Evolutionary conservation across 2,113 vertebrate genomes (phyloP).

Genomic region (Brachyhypopomus occidentalis): DNA sequence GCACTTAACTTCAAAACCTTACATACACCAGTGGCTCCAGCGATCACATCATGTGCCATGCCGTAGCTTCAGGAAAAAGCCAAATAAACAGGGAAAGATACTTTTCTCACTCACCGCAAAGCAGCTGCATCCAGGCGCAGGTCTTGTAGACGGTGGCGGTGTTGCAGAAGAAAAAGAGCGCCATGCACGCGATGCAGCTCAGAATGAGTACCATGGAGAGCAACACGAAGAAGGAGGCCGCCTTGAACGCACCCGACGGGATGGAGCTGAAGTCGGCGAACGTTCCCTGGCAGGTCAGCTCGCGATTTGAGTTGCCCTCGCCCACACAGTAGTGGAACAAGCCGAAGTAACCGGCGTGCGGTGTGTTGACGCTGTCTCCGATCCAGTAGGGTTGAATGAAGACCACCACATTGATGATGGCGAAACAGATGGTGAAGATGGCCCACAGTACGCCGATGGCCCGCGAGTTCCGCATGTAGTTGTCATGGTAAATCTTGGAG

Average conservation of each 20-base stretch:
- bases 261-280: slow-evolving; percentile 90
- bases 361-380: slow-evolving; percentile 88
- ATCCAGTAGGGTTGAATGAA: slow-evolving; percentile 93
- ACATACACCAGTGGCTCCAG: neutral
- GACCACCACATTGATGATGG: slow-evolving; percentile 90
- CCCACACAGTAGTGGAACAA: slow-evolving; percentile 90
- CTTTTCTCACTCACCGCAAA: slow-evolving; percentile 78
- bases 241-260: slow-evolving; percentile 86
- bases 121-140: slow-evolving; percentile 92
- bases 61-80: neutral
- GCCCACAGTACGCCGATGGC: slow-evolving; percentile 88
- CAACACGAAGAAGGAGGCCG: slow-evolving; percentile 89
- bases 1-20: neutral
- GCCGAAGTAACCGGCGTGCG: slow-evolving; percentile 89
- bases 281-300: slow-evolving; percentile 85
- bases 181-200: slow-evolving; percentile 88
- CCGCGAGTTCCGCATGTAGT: slow-evolving; percentile 85
- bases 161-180: slow-evolving; percentile 94
- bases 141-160: slow-evolving; percentile 92
- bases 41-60: too few species aligned
- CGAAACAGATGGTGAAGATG: slow-evolving; percentile 92
- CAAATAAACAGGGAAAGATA: too few species aligned
- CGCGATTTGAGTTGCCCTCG: slow-evolving; percentile 82
- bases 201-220: slow-evolving; percentile 91
- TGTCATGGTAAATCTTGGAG: slow-evolving; percentile 88